These are phyloP conservation scores for Trypoxylon attenuatum DNA, from an alignment of 2,888 invertebrate genomes.

Conservation along the genomic window DNA sequence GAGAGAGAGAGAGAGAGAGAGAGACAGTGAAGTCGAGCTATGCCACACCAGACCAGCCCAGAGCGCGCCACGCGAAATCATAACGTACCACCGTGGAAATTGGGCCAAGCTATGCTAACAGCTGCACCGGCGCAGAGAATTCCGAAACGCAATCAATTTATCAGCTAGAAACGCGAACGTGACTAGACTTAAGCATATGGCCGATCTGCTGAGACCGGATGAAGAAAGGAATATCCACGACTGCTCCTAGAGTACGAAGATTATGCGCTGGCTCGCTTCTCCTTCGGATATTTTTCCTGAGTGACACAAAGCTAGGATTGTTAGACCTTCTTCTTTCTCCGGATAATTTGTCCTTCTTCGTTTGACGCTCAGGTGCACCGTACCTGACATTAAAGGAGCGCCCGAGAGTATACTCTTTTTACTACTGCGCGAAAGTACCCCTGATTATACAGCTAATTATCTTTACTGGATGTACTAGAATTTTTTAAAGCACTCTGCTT, in stretches of 20 bases:
- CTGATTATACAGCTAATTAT: too few relatives aligned
- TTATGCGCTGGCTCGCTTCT: constrained; percentile 41
- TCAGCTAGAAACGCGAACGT: constrained; percentile 65
- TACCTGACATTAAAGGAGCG: too few relatives aligned
- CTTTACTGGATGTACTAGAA: too few relatives aligned
- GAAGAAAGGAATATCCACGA: constrained; percentile 53
- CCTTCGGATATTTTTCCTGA: constrained; percentile 42
- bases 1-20: background rate
- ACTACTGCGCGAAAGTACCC: too few relatives aligned
- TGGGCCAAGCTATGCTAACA: constrained; percentile 43
- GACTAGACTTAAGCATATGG: constrained; percentile 64
- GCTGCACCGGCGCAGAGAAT: constrained; percentile 61
- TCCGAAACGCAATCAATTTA: constrained; percentile 68
- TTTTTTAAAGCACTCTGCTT: too few relatives aligned
- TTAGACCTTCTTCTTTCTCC: too few relatives aligned
- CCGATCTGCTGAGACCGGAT: constrained; percentile 45
- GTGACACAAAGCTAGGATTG: constrained; percentile 36
- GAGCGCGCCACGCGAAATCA: constrained; percentile 19
- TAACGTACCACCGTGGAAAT: constrained; percentile 29
- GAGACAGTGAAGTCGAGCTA: background rate
- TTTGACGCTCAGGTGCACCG: too few relatives aligned
- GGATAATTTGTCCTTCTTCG: too few relatives aligned
- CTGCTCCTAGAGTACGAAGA: constrained; percentile 43
- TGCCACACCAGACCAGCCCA: too few relatives aligned
- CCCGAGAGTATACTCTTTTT: too few relatives aligned